phyloP scores from a whole-genome alignment of 2,888 invertebrate genomes.

The Cremastobaeus sp. region DNA sequence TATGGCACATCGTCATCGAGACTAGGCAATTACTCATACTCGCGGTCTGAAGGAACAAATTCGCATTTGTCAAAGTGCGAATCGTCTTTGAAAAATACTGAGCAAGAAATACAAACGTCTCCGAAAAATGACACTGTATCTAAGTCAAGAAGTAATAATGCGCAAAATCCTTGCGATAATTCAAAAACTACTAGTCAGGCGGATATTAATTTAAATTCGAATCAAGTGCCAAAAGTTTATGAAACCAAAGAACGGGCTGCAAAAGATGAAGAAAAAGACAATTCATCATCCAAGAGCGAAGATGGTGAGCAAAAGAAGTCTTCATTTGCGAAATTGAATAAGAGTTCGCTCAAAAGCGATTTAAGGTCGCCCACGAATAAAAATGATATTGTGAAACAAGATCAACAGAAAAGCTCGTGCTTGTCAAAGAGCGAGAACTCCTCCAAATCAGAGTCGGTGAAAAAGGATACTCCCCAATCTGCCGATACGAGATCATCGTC shows the following conservation, averaged over 20 bases:
- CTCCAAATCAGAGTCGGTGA: conserved; percentile 58
- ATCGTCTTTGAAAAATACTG: conserved; percentile 46
- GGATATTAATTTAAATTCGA: conserved; percentile 33
- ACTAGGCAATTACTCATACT: conserved; percentile 70
- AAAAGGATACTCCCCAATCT: conserved; percentile 65
- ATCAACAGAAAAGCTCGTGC: conserved; percentile 59
- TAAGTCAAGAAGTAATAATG: conserved; percentile 50
- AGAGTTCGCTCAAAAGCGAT: conserved; percentile 63
- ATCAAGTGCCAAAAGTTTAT: conserved; percentile 40
- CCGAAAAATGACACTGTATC: conserved; percentile 50
- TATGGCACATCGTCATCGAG: conserved; percentile 64
- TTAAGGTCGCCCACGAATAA: conserved; percentile 59
- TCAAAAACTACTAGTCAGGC: conserved; percentile 30
- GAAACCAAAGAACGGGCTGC: conserved; percentile 52
- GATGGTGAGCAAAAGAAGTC: conserved; percentile 62
- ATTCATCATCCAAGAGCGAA: conserved; percentile 60
- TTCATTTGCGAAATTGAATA: conserved; percentile 63
- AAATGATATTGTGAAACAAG: conserved; percentile 54
- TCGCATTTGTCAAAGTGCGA: conserved; percentile 62
- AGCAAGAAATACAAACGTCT: conserved; percentile 20
- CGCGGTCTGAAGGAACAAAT: conserved; percentile 60
- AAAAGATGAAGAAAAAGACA: conserved; percentile 48
- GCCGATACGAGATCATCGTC: conserved; percentile 65
- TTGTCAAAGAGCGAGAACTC: conserved; percentile 63
- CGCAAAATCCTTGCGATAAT: conserved; percentile 34